Base-by-base conservation (phyloP, 2,888 invertebrate species). In the Latrodectus elegans region DNA sequence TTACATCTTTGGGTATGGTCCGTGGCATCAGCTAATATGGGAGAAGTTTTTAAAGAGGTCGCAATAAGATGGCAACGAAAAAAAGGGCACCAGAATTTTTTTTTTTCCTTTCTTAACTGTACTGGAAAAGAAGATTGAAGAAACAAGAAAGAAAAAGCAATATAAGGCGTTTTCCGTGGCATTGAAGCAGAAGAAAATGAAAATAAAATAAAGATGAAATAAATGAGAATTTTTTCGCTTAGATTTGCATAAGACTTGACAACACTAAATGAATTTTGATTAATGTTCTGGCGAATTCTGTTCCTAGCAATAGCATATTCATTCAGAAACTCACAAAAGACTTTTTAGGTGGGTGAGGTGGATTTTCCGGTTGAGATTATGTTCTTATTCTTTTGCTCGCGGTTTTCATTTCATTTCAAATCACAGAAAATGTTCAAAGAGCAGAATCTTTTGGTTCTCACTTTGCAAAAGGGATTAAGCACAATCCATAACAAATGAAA, bases 41-140 rank as follows among this genome's bases (percentile, higher is more conserved):
- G 70, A 65, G 55, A 64, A 83, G 76, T 71, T 76, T 83, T 83
- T 83, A 76, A 64, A 60, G 38, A 74, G 83, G 17, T 71, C 55
- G 11, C 68, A 53, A 68, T 67, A 79, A 79, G 53, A 74, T 17
- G 26, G 26, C 4, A 38, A 38, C n/a, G 49, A 60, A 51, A 70
- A 52, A 70, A 77, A 52, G 26, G 22, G 38, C 3, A 4, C 38
- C 38, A 6, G 38, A 38, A 38, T 38, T 38, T 38, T 38, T 38
- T 4, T 38, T 38, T 38, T 38, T 38, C 38, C 38, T 68, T 68
- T 26, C 22, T 68, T 68, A 14, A 68, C 17, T 11, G 11, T 17
- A 67, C 26, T 53, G 53, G 49, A 26, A 64, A 67, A 53, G 52
- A 68, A 68, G 67, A 52, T 9, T 9, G 22, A 8, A 15, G 60